These are phyloP conservation scores for Thalassarche chlororhynchos DNA, from an alignment of 2,113 vertebrate genomes.

Conservation along the genomic window DNA sequence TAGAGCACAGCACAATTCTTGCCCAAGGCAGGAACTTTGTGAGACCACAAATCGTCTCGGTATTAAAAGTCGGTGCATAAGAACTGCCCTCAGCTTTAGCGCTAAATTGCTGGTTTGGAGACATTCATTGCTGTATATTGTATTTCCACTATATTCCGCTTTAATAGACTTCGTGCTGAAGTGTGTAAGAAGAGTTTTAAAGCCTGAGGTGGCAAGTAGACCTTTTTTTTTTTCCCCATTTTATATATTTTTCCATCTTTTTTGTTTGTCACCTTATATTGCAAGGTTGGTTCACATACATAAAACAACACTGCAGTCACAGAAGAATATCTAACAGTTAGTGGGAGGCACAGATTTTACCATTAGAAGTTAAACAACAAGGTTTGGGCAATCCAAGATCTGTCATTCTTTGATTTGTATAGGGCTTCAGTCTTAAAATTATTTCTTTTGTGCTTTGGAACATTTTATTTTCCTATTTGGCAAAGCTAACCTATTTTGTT, in stretches of 20 bases:
- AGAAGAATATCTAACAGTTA: constrained; percentile 43
- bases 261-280: constrained; percentile 76
- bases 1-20: constrained; percentile 79
- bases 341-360: constrained; percentile 39
- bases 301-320: constrained; percentile 68
- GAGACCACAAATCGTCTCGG: constrained; percentile 84
- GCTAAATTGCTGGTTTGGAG: constrained; percentile 82
- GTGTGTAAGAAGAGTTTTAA: constrained; percentile 78
- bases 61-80: constrained; percentile 88
- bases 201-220: constrained; percentile 72
- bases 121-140: constrained; percentile 76
- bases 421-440: constrained; percentile 30
- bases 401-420: constrained; percentile 44
- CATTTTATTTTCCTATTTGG: constrained; percentile 6
- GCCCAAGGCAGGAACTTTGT: constrained; percentile 83
- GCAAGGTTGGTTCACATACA: constrained; percentile 59
- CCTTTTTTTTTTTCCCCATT: neutral
- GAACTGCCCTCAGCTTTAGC: constrained; percentile 84
- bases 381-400: constrained; percentile 19
- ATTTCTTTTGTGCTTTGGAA: neutral
- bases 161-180: constrained; percentile 82
- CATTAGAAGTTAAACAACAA: constrained; percentile 57
- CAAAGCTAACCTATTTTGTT: neutral
- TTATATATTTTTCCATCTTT: constrained; percentile 78
- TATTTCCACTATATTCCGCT: constrained; percentile 80